Conservation (phyloP, 1,140 invertebrate species). For the Lerema accius region DNA sequence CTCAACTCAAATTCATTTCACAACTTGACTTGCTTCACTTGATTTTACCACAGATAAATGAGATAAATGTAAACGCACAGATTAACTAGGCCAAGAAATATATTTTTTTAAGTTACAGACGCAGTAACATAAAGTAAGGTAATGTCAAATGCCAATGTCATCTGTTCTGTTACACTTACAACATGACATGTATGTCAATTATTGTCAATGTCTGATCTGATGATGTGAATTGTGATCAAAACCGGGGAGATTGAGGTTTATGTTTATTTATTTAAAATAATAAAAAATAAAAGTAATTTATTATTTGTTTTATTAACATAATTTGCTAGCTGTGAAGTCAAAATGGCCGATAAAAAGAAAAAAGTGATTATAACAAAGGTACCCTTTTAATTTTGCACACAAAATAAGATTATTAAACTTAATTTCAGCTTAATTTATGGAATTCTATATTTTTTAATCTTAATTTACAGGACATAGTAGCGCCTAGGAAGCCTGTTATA, state of each 20-base stretch:
- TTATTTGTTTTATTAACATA: background rate
- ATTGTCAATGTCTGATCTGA: no score
- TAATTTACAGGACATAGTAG: slow-evolving; percentile 57
- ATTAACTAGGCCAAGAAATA: no score
- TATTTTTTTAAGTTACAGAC: no score
- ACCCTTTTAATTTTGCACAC: slow-evolving; percentile 17
- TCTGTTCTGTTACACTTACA: no score
- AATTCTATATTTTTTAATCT: slow-evolving; percentile 16
- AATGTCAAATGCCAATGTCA: no score
- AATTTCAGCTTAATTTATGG: background rate
- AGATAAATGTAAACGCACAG: no score
- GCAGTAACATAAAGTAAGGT: no score
- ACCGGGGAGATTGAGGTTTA: no score
- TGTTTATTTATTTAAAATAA: no score
- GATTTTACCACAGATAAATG: background rate
- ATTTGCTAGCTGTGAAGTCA: background rate
- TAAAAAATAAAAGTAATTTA: no score
- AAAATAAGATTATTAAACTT: background rate
- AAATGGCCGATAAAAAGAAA: slow-evolving; percentile 75
- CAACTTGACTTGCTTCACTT: background rate
- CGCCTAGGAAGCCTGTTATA: slow-evolving; percentile 69
- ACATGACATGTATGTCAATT: no score
- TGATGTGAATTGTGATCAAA: no score
- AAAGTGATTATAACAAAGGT: slow-evolving; percentile 70
- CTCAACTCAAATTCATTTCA: background rate